Conservation (phyloP, 2,113 vertebrate species). For the Entelurus aequoreus region DNA sequence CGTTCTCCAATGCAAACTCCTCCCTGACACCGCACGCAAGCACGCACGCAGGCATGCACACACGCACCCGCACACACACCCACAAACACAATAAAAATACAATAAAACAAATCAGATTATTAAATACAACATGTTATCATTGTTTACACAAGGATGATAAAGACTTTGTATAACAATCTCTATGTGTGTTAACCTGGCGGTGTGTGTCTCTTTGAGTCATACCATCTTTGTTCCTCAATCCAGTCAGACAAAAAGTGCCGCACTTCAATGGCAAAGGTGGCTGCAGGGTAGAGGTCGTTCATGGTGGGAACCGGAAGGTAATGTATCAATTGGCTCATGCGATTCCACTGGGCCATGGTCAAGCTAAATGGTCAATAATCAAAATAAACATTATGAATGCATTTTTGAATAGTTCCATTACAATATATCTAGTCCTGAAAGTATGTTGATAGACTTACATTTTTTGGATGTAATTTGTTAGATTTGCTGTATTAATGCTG, state of each 20-base stretch:
- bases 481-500: too few relatives aligned
- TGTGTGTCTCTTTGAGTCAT: conserved; percentile 15
- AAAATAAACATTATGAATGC: too few relatives aligned
- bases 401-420: too few relatives aligned
- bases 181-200: neutral
- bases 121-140: neutral
- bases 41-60: conserved; percentile 2
- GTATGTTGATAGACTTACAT: too few relatives aligned
- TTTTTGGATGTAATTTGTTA: too few relatives aligned
- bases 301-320: conserved; percentile 50
- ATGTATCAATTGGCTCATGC: conserved; percentile 61
- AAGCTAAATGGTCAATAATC: conserved; percentile 3
- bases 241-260: conserved; percentile 68
- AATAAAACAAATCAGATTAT: too few relatives aligned
- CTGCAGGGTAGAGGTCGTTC: conserved; percentile 61
- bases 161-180: neutral
- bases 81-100: neutral
- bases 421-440: too few relatives aligned
- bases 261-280: conserved; percentile 69
- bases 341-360: conserved; percentile 71
- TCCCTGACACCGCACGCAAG: conserved; percentile 53
- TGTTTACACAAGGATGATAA: neutral
- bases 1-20: conserved; percentile 49
- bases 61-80: conserved; percentile 4
- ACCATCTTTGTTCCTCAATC: conserved; percentile 75